Conservation (phyloP, 2,888 invertebrate genomes). For the Mystacides longicornis region DNA sequence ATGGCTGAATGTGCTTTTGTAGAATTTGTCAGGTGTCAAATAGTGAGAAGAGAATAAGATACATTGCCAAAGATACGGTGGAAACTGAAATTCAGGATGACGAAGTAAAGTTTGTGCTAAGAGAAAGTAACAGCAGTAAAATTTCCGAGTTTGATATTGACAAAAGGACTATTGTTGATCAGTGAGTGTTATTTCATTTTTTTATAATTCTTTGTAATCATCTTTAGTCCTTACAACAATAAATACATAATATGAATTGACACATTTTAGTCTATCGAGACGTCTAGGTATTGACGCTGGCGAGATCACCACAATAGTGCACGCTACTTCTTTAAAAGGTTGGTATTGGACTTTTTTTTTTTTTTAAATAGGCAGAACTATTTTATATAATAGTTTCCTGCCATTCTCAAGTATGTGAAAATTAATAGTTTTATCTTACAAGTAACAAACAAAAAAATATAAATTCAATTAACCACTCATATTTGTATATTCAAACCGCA, state of each 20-base stretch:
- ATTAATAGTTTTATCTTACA: too few species aligned
- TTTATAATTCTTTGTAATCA: background rate
- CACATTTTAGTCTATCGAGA: slow-evolving; percentile 51
- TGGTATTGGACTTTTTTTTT: too few species aligned
- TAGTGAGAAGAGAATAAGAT: slow-evolving; percentile 41
- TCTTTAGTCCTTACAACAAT: too few species aligned
- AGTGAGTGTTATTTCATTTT: slow-evolving; percentile 39
- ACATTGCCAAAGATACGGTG: slow-evolving; percentile 37
- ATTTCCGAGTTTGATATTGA: slow-evolving; percentile 46
- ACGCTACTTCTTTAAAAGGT: slow-evolving; percentile 67
- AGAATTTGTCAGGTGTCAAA: slow-evolving; percentile 59
- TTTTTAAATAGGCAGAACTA: too few species aligned
- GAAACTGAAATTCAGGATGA: slow-evolving; percentile 26
- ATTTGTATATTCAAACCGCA: too few species aligned
- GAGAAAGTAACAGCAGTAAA: slow-evolving; percentile 37
- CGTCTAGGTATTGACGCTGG: slow-evolving; percentile 76
- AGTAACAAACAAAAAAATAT: too few species aligned
- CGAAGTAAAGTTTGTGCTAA: slow-evolving; percentile 37
- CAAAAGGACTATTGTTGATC: slow-evolving; percentile 47
- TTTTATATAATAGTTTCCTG: too few species aligned
- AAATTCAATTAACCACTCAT: too few species aligned
- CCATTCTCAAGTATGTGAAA: too few species aligned
- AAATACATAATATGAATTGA: background rate
- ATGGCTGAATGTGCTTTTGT: too few species aligned
- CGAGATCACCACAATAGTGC: slow-evolving; percentile 56